Conservation (phyloP, 2,797 vertebrate species). For the Anguilla anguilla region DNA sequence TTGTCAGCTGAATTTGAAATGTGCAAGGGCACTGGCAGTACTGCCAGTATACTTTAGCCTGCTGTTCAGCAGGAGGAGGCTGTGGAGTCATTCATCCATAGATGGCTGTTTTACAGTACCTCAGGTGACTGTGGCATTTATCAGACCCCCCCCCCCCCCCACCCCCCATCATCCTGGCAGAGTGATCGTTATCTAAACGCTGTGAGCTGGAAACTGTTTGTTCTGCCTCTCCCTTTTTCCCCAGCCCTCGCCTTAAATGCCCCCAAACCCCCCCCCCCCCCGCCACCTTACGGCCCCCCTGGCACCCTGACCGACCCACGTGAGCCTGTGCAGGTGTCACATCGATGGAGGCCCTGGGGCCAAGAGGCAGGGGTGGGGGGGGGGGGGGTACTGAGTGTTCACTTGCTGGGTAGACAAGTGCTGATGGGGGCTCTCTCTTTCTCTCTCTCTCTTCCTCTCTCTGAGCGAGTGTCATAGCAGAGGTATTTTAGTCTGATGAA, state of each 20-base stretch:
- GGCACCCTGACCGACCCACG: background rate
- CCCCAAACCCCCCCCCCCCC: too few species aligned
- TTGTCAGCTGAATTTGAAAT: background rate
- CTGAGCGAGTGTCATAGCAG: too few species aligned
- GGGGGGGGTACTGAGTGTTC: too few species aligned
- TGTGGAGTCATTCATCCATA: background rate
- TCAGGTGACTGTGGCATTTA: background rate
- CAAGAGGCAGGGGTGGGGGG: background rate
- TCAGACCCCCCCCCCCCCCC: background rate
- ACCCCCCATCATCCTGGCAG: too few species aligned
- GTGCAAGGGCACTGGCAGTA: background rate
- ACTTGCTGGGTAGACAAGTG: background rate
- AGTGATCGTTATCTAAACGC: background rate
- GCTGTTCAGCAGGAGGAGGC: background rate
- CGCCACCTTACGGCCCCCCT: background rate
- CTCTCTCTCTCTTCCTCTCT: background rate
- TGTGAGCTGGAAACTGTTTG: conserved; percentile 34
- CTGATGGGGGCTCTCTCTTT: background rate
- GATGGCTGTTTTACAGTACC: background rate
- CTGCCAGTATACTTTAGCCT: background rate
- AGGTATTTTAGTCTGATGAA: background rate
- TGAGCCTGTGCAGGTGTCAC: background rate
- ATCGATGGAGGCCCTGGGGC: too few species aligned
- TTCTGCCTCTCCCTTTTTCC: background rate
- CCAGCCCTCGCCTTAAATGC: background rate